These are phyloP conservation scores for Leucoma salicis DNA, from an alignment of 2,888 invertebrate genomes.

Conservation along the genomic window DNA sequence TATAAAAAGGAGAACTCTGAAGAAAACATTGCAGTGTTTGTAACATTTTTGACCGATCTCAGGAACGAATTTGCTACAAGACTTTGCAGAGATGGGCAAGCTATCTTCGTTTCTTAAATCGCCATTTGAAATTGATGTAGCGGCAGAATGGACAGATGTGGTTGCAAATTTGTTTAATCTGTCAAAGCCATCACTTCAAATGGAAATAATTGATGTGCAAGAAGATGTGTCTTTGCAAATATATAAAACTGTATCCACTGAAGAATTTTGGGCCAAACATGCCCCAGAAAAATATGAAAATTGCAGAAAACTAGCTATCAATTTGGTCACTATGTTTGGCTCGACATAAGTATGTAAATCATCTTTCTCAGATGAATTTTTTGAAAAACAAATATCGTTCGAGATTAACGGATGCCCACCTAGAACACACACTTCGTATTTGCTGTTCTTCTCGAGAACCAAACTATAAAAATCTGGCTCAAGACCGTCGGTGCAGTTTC, in stretches of 20 bases:
- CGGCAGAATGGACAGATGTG: slow-evolving; percentile 28
- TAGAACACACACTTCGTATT: not conserved
- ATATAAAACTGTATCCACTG: slow-evolving; percentile 14
- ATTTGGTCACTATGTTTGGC: slow-evolving; percentile 12
- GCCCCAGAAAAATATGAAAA: slow-evolving; percentile 12
- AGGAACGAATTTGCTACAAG: slow-evolving; percentile 23
- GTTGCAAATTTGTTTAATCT: slow-evolving; percentile 33
- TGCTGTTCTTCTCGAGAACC: not conserved
- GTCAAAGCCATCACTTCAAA: slow-evolving; percentile 9
- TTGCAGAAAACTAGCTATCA: slow-evolving; percentile 14
- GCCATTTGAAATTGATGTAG: slow-evolving; percentile 34
- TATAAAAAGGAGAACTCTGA: slow-evolving; percentile 33
- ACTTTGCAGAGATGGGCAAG: slow-evolving; percentile 31
- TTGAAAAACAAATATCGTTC: slow-evolving; percentile 8
- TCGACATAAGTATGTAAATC: slow-evolving; percentile 13
- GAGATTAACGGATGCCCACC: not conserved
- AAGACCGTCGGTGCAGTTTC: not conserved
- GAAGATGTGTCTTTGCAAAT: slow-evolving; percentile 14
- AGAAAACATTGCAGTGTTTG: slow-evolving; percentile 35
- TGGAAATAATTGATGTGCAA: slow-evolving; percentile 17
- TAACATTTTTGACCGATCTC: slow-evolving; percentile 23
- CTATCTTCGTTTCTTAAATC: slow-evolving; percentile 19
- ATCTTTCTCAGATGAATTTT: slow-evolving; percentile 15
- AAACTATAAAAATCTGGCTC: not conserved
- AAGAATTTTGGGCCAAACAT: slow-evolving; percentile 11